These are phyloP conservation scores for Microcebus tavaratra DNA, from an alignment of 2,113 vertebrate species.

Conservation along the genomic window DNA sequence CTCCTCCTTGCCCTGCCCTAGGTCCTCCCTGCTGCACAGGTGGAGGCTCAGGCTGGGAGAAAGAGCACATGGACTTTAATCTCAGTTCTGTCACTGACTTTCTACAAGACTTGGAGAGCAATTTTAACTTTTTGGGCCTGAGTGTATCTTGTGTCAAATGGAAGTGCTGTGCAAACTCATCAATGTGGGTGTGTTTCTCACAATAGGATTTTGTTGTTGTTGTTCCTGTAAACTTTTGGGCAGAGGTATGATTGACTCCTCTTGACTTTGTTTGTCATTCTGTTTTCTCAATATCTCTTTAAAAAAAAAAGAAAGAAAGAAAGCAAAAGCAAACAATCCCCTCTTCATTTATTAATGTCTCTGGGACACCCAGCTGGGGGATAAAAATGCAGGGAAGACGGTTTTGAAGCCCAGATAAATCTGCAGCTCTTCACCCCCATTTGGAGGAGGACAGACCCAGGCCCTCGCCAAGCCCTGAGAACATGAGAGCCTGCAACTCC, in stretches of 20 bases:
- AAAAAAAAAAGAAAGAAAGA: neutral
- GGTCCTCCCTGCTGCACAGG: neutral
- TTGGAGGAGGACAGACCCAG: neutral
- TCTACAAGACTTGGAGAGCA: neutral
- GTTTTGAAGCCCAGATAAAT: neutral
- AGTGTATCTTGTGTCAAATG: neutral
- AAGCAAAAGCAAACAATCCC: neutral
- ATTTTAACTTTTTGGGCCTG: neutral
- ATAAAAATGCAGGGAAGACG: conserved; percentile 11
- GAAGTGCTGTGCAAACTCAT: neutral
- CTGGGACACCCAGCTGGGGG: neutral
- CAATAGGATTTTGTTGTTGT: neutral
- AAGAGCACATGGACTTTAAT: neutral
- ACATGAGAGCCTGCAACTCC: neutral
- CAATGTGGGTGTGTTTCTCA: neutral
- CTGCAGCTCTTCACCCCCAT: conserved; percentile 36
- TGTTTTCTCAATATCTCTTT: conserved; percentile 43
- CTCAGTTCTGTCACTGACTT: neutral
- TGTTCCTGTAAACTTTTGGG: neutral
- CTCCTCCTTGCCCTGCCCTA: neutral
- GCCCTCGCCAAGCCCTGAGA: neutral
- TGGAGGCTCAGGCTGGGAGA: neutral
- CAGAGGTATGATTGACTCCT: neutral
- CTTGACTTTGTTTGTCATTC: neutral
- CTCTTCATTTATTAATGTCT: conserved; percentile 8